These are phyloP conservation scores for Malachius bipustulatus DNA, from an alignment of 2,888 invertebrate genomes.

Conservation along the genomic window DNA sequence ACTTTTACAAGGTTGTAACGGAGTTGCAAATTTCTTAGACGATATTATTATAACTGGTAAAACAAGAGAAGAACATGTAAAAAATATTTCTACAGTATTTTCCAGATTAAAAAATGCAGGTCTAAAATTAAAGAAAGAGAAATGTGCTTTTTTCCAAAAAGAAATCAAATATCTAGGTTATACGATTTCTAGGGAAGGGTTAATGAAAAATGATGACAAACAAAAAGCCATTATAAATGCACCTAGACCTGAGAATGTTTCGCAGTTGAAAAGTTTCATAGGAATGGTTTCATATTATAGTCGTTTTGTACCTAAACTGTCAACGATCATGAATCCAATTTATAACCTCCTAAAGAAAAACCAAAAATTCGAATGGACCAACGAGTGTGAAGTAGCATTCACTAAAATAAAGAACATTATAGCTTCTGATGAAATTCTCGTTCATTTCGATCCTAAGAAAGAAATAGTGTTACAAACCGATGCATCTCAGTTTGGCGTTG, in stretches of 20 bases:
- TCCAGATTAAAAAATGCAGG: conserved; percentile 19
- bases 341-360: conserved; percentile 14
- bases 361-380: conserved; percentile 14
- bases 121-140: conserved; percentile 23
- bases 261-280: conserved; percentile 11
- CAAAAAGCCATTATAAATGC: conserved; percentile 6
- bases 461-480: conserved; percentile 10
- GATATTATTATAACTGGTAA: conserved; percentile 26
- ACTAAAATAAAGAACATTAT: conserved; percentile 14
- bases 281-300: conserved; percentile 16
- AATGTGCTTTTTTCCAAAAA: conserved; percentile 27
- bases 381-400: conserved; percentile 15
- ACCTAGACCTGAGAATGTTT: conserved; percentile 8
- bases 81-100: conserved; percentile 21
- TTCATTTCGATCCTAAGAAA: conserved; percentile 17
- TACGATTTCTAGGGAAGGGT: conserved; percentile 17
- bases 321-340: conserved; percentile 13
- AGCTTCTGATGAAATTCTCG: conserved; percentile 14
- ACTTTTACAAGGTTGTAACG: conserved; percentile 24
- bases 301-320: conserved; percentile 13
- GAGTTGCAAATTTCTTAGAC: conserved; percentile 25
- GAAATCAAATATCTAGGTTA: conserved; percentile 28
- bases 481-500: conserved; percentile 9
- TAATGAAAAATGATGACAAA: too few species aligned
- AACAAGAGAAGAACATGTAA: conserved; percentile 18